Percentiles rank a stretch among this genome's conserved stretches.
Evolutionary conservation across 2,888 invertebrate genomes (phyloP).

Genomic region (Achlya flavicornis): DNA sequence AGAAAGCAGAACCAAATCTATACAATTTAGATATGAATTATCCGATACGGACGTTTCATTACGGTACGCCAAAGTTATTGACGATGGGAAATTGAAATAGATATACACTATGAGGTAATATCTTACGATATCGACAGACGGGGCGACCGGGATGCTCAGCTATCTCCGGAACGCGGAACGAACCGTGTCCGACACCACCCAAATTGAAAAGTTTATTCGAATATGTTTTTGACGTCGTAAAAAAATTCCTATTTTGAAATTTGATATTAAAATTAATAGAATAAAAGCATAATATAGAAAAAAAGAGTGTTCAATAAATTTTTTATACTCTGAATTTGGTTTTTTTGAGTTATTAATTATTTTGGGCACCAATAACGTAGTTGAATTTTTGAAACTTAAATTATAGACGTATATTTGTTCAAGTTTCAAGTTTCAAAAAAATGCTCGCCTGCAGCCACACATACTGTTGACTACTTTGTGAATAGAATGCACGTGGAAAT

Average conservation of each 20-base stretch:
- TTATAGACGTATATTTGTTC: too few relatives aligned
- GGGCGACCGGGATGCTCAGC: slow-evolving; percentile 8
- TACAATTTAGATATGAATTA: neutral
- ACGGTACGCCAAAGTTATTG: slow-evolving; percentile 14
- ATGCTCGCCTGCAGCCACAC: too few relatives aligned
- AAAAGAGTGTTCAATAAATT: neutral
- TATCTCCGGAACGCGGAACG: slow-evolving; percentile 16
- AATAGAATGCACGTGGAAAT: neutral
- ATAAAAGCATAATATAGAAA: too few relatives aligned
- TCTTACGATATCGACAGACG: slow-evolving; percentile 17
- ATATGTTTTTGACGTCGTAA: neutral
- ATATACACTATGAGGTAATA: slow-evolving; percentile 13
- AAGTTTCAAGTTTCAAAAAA: too few relatives aligned
- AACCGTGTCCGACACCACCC: slow-evolving; percentile 9
- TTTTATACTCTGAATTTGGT: too few relatives aligned
- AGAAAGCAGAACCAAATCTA: neutral
- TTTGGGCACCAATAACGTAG: too few relatives aligned
- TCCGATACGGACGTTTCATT: slow-evolving; percentile 14
- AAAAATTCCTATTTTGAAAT: too few relatives aligned
- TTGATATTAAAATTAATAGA: too few relatives aligned
- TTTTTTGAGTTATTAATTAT: too few relatives aligned
- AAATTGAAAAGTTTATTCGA: slow-evolving; percentile 15
- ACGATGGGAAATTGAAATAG: slow-evolving; percentile 17
- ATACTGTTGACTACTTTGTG: neutral
- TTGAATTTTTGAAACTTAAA: too few relatives aligned